phyloP scores from a whole-genome alignment of 2,113 vertebrate species.

The Procavia capensis region DNA sequence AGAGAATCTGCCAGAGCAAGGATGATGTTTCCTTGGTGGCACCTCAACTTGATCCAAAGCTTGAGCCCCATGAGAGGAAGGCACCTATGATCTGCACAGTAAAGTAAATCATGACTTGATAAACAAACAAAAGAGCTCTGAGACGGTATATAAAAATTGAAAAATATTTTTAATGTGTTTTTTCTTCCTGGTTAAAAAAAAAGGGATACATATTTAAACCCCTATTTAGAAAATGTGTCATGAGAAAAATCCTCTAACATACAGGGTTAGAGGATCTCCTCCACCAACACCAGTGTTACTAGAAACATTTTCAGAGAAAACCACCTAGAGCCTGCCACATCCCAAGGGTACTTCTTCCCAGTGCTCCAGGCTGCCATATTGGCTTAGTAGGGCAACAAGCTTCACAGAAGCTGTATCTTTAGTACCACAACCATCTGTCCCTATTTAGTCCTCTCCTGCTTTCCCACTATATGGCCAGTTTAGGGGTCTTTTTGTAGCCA shows the following conservation, averaged over 20 bases:
- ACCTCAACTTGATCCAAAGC: neutral
- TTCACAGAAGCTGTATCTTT: neutral
- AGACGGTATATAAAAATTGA: neutral
- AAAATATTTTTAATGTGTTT: no score
- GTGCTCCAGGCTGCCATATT: neutral
- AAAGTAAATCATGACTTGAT: neutral
- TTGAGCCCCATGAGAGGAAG: rapidly evolving
- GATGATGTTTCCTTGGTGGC: rapidly evolving
- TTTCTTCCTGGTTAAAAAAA: neutral
- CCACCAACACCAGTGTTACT: neutral
- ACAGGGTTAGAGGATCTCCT: neutral
- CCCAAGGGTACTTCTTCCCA: neutral
- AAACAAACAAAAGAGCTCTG: neutral
- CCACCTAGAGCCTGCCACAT: neutral
- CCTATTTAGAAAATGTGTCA: neutral
- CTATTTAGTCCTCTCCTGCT: neutral
- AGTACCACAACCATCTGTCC: neutral
- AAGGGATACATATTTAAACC: rapidly evolving
- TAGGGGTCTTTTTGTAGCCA: neutral
- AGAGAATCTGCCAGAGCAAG: neutral
- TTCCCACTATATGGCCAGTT: rapidly evolving
- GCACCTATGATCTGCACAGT: neutral
- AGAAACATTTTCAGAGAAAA: no score
- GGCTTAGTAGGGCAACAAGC: neutral
- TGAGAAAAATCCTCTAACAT: no score